Percentiles rank a stretch among this genome's conserved stretches.
Evolutionary conservation across 2,113 vertebrate genomes (phyloP).

Genomic region (Cromileptes altivelis): DNA sequence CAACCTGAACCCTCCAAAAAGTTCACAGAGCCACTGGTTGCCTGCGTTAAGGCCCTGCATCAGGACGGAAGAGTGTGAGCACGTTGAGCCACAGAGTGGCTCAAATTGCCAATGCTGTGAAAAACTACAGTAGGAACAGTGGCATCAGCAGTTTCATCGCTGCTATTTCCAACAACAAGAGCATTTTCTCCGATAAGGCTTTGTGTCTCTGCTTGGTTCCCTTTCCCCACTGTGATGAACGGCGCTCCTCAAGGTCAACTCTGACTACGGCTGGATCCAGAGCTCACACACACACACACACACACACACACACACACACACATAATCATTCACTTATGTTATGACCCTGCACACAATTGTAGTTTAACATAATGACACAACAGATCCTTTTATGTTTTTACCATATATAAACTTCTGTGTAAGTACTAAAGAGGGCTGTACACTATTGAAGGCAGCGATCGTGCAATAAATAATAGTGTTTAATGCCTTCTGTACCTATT

Average conservation of each 20-base stretch:
- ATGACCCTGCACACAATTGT: neutral
- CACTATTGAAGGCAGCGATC: neutral
- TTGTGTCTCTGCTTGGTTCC: conserved; percentile 65
- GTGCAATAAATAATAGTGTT: neutral
- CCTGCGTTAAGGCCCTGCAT: conserved; percentile 35
- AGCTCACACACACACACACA: neutral
- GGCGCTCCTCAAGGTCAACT: conserved; percentile 65
- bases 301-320: neutral
- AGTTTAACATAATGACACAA: conserved; percentile 4
- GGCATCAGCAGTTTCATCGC: conserved; percentile 78
- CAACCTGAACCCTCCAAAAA: conserved; percentile 3
- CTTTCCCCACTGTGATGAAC: conserved; percentile 58
- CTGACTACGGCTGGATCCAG: conserved; percentile 22
- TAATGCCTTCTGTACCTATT: neutral
- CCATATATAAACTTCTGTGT: neutral
- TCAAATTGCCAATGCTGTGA: conserved; percentile 75
- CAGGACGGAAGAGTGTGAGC: conserved; percentile 31
- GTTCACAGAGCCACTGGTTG: conserved; percentile 33
- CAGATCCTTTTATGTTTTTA: conserved; percentile 3
- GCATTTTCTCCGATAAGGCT: conserved; percentile 74
- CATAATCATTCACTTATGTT: neutral
- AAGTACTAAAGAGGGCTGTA: neutral
- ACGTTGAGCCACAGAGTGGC: conserved; percentile 47
- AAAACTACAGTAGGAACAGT: conserved; percentile 58
- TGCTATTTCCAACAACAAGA: conserved; percentile 77